Conservation (phyloP, 2,888 invertebrate genomes). For the Lepidochrysops patricia region DNA sequence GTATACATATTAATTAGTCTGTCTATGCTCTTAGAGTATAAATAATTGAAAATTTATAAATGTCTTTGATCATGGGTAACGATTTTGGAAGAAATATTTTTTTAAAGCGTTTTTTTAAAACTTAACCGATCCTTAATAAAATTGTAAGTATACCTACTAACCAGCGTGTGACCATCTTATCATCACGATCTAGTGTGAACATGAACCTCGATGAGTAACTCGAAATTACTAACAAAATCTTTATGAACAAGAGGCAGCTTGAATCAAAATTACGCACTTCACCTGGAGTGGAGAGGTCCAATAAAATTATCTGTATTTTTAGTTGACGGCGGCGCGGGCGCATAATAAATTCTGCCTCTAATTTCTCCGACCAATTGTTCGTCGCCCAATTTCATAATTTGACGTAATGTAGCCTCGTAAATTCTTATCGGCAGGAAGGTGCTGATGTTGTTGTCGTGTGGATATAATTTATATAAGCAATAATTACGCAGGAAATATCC, state of each 20-base stretch:
- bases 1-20: too few relatives aligned
- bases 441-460: conserved; percentile 15
- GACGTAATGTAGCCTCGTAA: conserved; percentile 42
- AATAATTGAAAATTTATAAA: too few relatives aligned
- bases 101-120: too few relatives aligned
- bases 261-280: conserved; percentile 8
- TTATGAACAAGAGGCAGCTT: conserved; percentile 10
- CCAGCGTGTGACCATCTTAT: neutral
- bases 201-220: conserved; percentile 7
- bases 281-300: neutral
- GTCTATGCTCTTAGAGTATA: too few relatives aligned
- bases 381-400: conserved; percentile 45
- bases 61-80: too few relatives aligned
- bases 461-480: conserved; percentile 16
- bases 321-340: conserved; percentile 19
- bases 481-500: conserved; percentile 19
- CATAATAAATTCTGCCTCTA: conserved; percentile 34
- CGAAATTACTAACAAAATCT: neutral
- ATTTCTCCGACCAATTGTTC: conserved; percentile 38
- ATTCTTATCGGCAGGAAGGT: conserved; percentile 32
- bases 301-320: conserved; percentile 13
- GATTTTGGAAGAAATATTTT: too few relatives aligned
- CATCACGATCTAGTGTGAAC: conserved; percentile 14
- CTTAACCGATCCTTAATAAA: too few relatives aligned
- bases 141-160: too few relatives aligned